A percentile compares a stretch with the other conserved stretches of the same genome.
Evolutionary conservation across 2,113 vertebrate species (phyloP).

Genomic region (Canis aureus): DNA sequence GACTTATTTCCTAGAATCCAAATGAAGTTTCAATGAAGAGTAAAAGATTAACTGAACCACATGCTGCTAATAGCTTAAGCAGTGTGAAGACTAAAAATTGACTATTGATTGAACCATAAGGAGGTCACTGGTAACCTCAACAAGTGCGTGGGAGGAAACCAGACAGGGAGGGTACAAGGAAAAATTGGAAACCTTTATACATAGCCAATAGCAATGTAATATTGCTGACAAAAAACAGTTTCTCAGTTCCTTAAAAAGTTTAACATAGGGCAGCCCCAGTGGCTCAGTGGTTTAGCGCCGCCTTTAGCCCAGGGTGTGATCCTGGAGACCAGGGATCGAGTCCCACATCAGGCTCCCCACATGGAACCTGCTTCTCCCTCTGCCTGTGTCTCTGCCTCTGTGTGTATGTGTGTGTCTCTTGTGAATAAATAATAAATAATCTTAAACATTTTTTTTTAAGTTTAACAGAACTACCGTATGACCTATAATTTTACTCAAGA

Average conservation of each 20-base stretch:
- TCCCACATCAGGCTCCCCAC: no score
- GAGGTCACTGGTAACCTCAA: not conserved
- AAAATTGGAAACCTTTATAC: not conserved
- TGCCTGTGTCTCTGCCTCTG: no score
- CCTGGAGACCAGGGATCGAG: no score
- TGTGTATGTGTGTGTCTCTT: no score
- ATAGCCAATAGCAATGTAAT: not conserved
- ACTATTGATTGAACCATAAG: not conserved
- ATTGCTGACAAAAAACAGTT: not conserved
- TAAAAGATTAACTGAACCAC: not conserved
- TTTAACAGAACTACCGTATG: not conserved
- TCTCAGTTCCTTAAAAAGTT: not conserved
- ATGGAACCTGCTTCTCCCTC: no score
- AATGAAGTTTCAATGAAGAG: slow-evolving; percentile 29
- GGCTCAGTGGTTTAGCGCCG: no score
- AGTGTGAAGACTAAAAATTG: slow-evolving; percentile 15
- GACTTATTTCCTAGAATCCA: slow-evolving; percentile 32
- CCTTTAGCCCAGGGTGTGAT: no score
- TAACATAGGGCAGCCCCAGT: not conserved
- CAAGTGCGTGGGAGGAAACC: not conserved
- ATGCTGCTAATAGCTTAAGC: not conserved
- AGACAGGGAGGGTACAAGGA: not conserved
- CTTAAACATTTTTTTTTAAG: not conserved
- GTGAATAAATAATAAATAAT: no score
- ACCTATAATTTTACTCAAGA: not conserved